A percentile compares a stretch with the other conserved stretches of the same genome.
These are phyloP conservation scores for Sapayoa aenigma DNA, from an alignment of 2,113 vertebrate species.

Conservation along the genomic window DNA sequence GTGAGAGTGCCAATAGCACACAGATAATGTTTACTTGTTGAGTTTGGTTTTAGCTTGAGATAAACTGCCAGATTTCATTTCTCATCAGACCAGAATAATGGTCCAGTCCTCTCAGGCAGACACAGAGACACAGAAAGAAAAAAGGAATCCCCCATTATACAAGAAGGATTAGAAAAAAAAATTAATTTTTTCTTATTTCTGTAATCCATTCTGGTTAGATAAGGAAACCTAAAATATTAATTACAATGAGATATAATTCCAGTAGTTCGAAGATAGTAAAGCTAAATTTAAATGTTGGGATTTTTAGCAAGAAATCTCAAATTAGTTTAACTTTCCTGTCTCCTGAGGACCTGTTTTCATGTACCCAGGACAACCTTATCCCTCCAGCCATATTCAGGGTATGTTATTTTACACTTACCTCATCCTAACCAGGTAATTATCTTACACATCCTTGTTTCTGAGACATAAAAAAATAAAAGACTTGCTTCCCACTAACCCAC, in stretches of 20 bases:
- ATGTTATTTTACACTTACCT: constrained; percentile 11
- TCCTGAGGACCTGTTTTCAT: not conserved
- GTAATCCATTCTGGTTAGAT: not conserved
- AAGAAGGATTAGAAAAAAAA: not conserved
- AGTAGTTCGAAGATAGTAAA: not conserved
- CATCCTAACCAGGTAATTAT: constrained; percentile 40
- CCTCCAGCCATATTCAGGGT: not conserved
- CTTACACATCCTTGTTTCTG: constrained; percentile 13
- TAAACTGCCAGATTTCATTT: not conserved
- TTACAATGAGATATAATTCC: not conserved
- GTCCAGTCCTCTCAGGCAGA: not conserved
- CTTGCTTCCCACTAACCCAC: constrained; percentile 41
- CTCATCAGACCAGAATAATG: not conserved
- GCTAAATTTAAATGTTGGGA: not conserved
- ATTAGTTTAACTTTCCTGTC: not conserved
- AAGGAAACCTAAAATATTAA: not conserved
- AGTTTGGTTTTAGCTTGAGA: not conserved
- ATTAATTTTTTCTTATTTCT: not conserved
- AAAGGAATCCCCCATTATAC: not conserved
- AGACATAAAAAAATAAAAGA: constrained; percentile 48
- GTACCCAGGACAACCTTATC: not conserved
- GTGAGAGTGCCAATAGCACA: not conserved
- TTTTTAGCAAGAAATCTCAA: not conserved
- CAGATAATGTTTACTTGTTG: not conserved
- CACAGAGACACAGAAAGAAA: not conserved